Evolutionary conservation across 1,140 invertebrate species (phyloP), one percentile per base, ranked within the genome.

Genomic region (Drosophila albomicans): DNA sequence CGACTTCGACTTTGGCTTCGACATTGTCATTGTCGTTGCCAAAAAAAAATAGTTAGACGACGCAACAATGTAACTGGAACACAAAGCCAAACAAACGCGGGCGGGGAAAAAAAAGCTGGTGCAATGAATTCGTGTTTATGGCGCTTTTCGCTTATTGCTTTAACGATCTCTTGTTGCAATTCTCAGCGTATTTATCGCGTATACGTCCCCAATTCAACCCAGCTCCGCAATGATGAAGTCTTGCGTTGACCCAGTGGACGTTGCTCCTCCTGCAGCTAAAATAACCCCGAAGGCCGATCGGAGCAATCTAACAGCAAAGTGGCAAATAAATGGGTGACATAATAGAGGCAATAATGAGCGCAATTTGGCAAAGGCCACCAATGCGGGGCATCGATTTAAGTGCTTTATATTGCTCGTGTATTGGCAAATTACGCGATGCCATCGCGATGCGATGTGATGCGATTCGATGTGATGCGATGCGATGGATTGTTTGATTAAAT

Each of bases 21-120:
- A 75, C 82, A 82, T 75, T 87, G 82, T 64, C 82, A 86, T 87
- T 87, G 79, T 73, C 71, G 79, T 35, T 48, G 58, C 15, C 28
- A 63, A 38, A 70, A 28, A 48, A 28, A 48, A 4, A 25, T 25
- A 4, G 20, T 25, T 38, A 38, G 13, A 15, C 5, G 51, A 76
- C 58, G 49, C 71, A 84, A 80, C 69, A 85, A 65, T 69, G 75
- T 69, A 72, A 75, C 66, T 86, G 82, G 74, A 86, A 81, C 78
- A 62, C 13, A 65, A 25, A 38, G 38, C 11, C 46, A 63, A 35
- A 4, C 20, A 25, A 32, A 32, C 5, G 7, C 10, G 6, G 7
- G 35, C 6, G 35, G 35, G 8, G 35, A 2, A 10, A 46, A 73
- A 59, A 35, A 57, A 10, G 35, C 7, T 38, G 35, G 35, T 38